phyloP scores from a whole-genome alignment of 2,797 vertebrate genomes.

The Enteromius fasciolatus region DNA sequence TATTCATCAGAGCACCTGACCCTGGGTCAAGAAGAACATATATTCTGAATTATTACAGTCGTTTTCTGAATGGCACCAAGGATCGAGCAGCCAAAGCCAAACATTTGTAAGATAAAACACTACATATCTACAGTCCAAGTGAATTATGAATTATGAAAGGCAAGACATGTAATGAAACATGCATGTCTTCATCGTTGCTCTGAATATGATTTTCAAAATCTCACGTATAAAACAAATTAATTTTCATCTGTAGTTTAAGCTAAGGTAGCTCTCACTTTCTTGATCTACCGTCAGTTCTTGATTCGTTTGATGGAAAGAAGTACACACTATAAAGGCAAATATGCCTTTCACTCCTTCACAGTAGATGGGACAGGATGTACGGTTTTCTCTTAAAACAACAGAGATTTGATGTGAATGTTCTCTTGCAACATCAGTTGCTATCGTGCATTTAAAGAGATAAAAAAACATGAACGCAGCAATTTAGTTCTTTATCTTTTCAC shows the following conservation, averaged over 20 bases:
- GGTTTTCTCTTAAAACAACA: slow-evolving; percentile 1
- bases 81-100: slow-evolving; percentile 5
- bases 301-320: not conserved
- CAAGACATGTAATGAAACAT: not conserved
- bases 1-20: not conserved
- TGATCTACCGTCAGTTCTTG: not conserved
- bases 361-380: not conserved
- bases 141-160: not conserved
- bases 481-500: not conserved
- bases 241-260: slow-evolving; percentile 6
- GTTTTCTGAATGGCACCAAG: not conserved
- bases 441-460: not conserved
- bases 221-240: not conserved
- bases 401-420: not conserved
- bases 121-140: not conserved
- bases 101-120: not conserved
- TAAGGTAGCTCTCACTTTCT: not conserved
- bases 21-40: not conserved
- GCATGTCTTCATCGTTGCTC: not conserved
- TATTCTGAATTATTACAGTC: slow-evolving; percentile 21
- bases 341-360: not conserved
- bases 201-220: slow-evolving; percentile 1
- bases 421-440: not conserved
- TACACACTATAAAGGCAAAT: slow-evolving; percentile 2
- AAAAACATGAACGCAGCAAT: not conserved